Base-by-base conservation (phyloP, 92 coral and sea anemone species). In the Muricea muricata region DNA sequence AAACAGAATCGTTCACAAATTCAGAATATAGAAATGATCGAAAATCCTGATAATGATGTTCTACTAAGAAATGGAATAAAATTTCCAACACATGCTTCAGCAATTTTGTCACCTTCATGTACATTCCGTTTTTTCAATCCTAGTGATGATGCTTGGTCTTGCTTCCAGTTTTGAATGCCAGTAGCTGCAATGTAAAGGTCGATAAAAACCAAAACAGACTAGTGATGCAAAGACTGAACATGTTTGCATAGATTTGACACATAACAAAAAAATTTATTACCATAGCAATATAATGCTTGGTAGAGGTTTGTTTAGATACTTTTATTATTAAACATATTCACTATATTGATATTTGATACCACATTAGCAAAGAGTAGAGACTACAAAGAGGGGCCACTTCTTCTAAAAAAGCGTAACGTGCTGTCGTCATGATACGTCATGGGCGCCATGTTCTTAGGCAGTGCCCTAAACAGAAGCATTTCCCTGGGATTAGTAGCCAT, bases 1-100 rank as follows among this genome's bases (percentile, higher is more conserved):
- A 77, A 84, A 60, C 73, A 89, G 39, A 85, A 78, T 46, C 58
- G 84, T 60, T 31, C 80, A 6, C 8, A 67, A 17, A 29, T 88
- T 60, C 33, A 84, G 39, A 73, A 84, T 41, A 50, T 71, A 46
- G 88, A 58, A 20, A 58, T 58, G 66, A 31, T 25, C 32, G 66
- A 58, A 9, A 58, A 58, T 58, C 66, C 66, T 17, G 66, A 29
- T 14, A 58, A 58, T 5, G 32, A 25, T 31, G 66, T 58, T 14
- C 66, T 58, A 20, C 4, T 20, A 58, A 58, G 24, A 6, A 20
- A 26, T 14, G 66, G 66, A 58, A 25, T 58, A 3, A 58, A 58
- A 58, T 58, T 58, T 15, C 66, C 66, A 20, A 31, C 24, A 1
- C n/a, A n/a, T n/a, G 66, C 30, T 58, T 58, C 66, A 21, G 24